A percentile compares a stretch with the other conserved stretches of the same genome.
Conservation (phyloP, 2,888 invertebrate genomes). For the Elmis aenea region DNA sequence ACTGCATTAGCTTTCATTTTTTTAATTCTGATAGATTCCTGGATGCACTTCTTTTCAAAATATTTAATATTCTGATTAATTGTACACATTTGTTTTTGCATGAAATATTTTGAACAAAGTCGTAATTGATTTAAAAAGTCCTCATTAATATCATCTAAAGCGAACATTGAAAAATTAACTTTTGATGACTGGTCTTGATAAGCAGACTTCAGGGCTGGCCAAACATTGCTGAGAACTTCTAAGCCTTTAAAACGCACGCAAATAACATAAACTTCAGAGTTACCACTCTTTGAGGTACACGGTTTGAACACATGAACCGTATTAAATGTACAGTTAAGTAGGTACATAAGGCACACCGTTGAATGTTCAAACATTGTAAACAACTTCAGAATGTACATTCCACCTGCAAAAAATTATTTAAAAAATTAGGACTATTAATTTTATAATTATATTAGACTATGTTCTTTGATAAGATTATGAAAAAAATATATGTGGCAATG, state of each 20-base stretch:
- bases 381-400: constrained; percentile 79
- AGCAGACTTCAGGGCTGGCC: constrained; percentile 43
- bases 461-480: too few species aligned
- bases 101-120: constrained; percentile 61
- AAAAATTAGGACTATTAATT: constrained; percentile 4
- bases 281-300: constrained; percentile 88
- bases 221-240: constrained; percentile 25
- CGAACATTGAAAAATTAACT: constrained; percentile 53
- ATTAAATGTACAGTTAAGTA: constrained; percentile 70
- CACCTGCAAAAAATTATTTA: constrained; percentile 49
- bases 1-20: constrained; percentile 46
- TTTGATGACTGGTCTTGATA: constrained; percentile 45
- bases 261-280: constrained; percentile 88
- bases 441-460: constrained; percentile 1
- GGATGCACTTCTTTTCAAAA: constrained; percentile 46
- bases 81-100: constrained; percentile 60
- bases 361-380: constrained; percentile 85
- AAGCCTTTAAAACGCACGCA: constrained; percentile 59
- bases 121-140: constrained; percentile 62
- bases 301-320: constrained; percentile 80
- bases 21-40: constrained; percentile 13
- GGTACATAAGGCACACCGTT: constrained; percentile 73
- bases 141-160: constrained; percentile 54
- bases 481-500: too few species aligned
- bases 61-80: constrained; percentile 63